Percentiles rank a stretch among this genome's conserved stretches.
These are phyloP conservation scores for Harpagus bidentatus DNA, from an alignment of 2,113 vertebrate species.

Conservation along the genomic window DNA sequence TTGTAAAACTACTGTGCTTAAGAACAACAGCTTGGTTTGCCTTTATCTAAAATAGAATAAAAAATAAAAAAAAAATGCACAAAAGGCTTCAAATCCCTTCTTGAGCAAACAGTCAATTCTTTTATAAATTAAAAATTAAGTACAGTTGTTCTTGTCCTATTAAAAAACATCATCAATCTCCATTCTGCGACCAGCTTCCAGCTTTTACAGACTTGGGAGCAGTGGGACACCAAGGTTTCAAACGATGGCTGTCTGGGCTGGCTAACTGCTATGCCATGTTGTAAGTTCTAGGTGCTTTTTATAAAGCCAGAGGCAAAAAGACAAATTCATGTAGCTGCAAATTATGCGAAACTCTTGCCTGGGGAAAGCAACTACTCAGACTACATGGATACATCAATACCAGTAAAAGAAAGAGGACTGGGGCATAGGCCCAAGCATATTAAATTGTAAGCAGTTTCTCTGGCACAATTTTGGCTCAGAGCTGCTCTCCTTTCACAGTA, in stretches of 20 bases:
- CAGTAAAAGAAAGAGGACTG: background rate
- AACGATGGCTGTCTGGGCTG: background rate
- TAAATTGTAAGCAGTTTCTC: background rate
- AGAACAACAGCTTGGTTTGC: conserved; percentile 32
- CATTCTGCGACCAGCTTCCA: background rate
- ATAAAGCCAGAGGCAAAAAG: background rate
- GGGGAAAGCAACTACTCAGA: background rate
- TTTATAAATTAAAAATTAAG: conserved; percentile 67
- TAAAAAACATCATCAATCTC: conserved; percentile 4
- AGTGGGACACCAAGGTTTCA: conserved; percentile 10
- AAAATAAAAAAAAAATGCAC: background rate
- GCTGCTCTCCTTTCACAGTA: background rate
- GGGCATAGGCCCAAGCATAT: background rate
- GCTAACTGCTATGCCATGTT: background rate
- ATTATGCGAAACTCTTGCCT: background rate
- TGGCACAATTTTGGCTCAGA: background rate
- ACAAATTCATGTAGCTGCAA: background rate
- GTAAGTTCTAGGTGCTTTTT: background rate
- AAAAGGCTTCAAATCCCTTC: conserved; percentile 58
- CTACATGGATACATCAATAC: background rate
- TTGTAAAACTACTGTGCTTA: conserved; percentile 59
- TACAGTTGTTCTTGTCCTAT: conserved; percentile 18
- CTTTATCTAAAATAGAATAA: conserved; percentile 60
- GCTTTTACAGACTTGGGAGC: background rate
- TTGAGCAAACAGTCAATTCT: conserved; percentile 58